Conservation (phyloP, 2,888 invertebrate genomes). For the Cryptosula pallasiana region DNA sequence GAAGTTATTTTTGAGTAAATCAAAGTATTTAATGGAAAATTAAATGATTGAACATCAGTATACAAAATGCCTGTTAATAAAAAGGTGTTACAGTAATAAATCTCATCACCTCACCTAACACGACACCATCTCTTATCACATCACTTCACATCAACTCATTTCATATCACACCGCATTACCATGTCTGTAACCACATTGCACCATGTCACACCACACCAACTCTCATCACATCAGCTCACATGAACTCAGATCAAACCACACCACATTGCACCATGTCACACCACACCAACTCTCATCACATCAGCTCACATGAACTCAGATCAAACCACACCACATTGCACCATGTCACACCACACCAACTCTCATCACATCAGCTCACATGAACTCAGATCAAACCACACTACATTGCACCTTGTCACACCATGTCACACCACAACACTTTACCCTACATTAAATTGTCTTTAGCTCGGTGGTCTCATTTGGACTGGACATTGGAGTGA, state of each 20-base stretch:
- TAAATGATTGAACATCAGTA: too few species aligned
- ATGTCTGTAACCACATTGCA: too few species aligned
- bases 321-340: not conserved
- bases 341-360: not conserved
- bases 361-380: not conserved
- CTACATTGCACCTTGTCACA: not conserved
- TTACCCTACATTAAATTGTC: not conserved
- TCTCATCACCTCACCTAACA: not conserved
- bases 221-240: too few species aligned
- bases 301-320: not conserved
- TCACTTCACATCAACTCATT: too few species aligned
- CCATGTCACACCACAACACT: not conserved
- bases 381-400: not conserved
- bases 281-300: too few species aligned
- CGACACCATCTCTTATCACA: not conserved
- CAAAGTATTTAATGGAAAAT: too few species aligned
- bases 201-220: too few species aligned
- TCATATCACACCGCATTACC: too few species aligned
- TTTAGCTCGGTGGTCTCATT: not conserved
- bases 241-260: too few species aligned
- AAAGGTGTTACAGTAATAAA: not conserved
- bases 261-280: too few species aligned
- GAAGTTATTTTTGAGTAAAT: too few species aligned
- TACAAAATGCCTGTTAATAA: too few species aligned
- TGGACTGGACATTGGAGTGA: not conserved